Evolutionary conservation across 2,888 invertebrate species (phyloP), one percentile per base, ranked within the genome.

Genomic region (Eupithecia dodoneata): DNA sequence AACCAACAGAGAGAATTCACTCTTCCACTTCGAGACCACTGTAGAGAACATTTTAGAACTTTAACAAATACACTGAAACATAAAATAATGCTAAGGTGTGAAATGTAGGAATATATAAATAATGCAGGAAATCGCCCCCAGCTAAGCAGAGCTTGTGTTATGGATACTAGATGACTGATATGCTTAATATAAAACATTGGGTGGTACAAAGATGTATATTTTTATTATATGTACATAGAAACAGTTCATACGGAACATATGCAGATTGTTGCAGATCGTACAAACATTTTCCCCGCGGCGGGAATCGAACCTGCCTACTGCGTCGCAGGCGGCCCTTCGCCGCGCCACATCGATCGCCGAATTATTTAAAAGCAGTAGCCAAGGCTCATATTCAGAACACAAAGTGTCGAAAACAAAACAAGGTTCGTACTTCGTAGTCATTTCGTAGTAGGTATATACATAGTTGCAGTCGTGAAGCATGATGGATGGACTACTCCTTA

Each of bases 401-500:
- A 18, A 59, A 30, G 63, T 63, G 10, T 30, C 30, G 10, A 30
- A 63, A 59, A 9, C 4, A 59, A 63, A 59, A 9, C 10, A 59
- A 63, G 9, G 63, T 30, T 63, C 12, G 12, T n/a, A 45, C 30
- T 30, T 63, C 12, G 12, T n/a, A 45, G 7, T 15, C 66, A 66
- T 41, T 42, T 69, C 44, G 13, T n/a, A n/a, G n/a, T 41, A 63
- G 7, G 44, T 15, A 44, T 44, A 42, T 71, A 44, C 44, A 30
- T 47, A 72, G 55, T 15, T 10, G 41, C 73, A 52, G 63, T 52
- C 52, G 44, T 18, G 9, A 63, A 42, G 30, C 30, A 72, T 76
- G 79, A 79, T 79, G 72, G 86, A 86, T 86, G 82, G 84, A 85
- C 80, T 81, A 83, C 84, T 85, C 75, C 80, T 83, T 86, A 86